Percentiles rank a stretch among this genome's conserved stretches.
phyloP scores from a whole-genome alignment of 2,113 vertebrate genomes.

The Onychostruthus taczanowskii region DNA sequence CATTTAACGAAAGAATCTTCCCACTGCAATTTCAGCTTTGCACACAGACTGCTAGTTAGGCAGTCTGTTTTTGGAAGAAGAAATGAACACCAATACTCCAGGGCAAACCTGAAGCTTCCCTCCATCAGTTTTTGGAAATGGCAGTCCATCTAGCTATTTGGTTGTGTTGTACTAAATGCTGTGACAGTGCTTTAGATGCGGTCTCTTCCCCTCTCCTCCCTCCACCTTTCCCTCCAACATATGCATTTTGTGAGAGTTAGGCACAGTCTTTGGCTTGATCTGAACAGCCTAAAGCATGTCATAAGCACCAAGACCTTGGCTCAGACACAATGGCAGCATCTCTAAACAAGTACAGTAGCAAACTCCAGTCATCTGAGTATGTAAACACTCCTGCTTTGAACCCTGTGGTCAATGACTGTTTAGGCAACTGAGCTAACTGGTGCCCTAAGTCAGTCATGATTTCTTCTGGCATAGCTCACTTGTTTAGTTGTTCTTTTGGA shows the following conservation, averaged over 20 bases:
- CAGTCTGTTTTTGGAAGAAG: neutral
- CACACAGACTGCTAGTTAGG: neutral
- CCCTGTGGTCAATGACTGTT: neutral
- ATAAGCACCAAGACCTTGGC: neutral
- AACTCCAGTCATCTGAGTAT: neutral
- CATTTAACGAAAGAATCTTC: neutral
- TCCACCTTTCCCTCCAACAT: neutral
- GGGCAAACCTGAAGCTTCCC: neutral
- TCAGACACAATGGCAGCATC: neutral
- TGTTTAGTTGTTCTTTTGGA: neutral
- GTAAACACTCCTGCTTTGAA: neutral
- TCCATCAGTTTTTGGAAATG: neutral
- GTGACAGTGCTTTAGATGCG: neutral
- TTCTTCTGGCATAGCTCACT: neutral
- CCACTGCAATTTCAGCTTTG: neutral
- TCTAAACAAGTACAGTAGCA: neutral
- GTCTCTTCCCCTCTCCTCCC: neutral
- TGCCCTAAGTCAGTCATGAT: neutral
- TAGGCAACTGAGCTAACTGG: neutral
- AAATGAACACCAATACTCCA: neutral
- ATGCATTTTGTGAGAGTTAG: neutral
- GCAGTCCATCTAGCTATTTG: accelerated
- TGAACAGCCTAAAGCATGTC: neutral
- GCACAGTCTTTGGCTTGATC: neutral
- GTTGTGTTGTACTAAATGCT: neutral